Base-by-base conservation (phyloP, 2,888 invertebrate species). In the Polyploca ridens region DNA sequence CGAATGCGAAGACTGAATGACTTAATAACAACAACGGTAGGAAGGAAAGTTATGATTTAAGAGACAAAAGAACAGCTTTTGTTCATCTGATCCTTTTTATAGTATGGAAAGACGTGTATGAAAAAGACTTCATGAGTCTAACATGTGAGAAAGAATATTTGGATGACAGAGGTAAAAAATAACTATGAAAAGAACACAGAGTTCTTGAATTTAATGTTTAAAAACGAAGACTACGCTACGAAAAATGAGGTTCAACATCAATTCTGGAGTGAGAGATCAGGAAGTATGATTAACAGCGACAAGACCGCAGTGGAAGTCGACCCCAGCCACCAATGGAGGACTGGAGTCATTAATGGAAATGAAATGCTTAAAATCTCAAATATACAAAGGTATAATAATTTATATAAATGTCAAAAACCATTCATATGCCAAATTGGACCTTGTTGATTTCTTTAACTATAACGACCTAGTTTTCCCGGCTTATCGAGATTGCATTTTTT, bases 181-280 rank as follows among this genome's bases (percentile, higher is more conserved):
- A 27, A 27, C 27, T 35, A 59, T 41, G 41, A 44, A 61, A 61
- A 44, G 19, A 41, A 19, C 11, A 41, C 19, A 60, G 60, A 41
- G 41, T 13, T n/a, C 19, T 35, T 33, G 33, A 14, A 14, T 35
- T 33, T n/a, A 14, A 14, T 33, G 10, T 58, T 58, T 58, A 58
- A 58, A 58, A 58, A 33, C 27, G 70, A 67, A 71, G 65, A 66
- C 82, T 84, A 81, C 62, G 71, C 82, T 82, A 87, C 76, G 71
- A 69, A 90, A 89, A 90, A 90, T 90, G 88, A 90, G 91, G 90
- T 91, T 88, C 78, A 54, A 72, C 68, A 74, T 75, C 75, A 72
- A 79, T 76, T 74, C 68, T 83, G 82, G 81, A 86, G 78, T 75
- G 72, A 84, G 86, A 88, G 84, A 88, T 88, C 84, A 82, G 92